Conservation (phyloP, 92 coral and sea anemone genomes). For the Pocillopora grandis region DNA sequence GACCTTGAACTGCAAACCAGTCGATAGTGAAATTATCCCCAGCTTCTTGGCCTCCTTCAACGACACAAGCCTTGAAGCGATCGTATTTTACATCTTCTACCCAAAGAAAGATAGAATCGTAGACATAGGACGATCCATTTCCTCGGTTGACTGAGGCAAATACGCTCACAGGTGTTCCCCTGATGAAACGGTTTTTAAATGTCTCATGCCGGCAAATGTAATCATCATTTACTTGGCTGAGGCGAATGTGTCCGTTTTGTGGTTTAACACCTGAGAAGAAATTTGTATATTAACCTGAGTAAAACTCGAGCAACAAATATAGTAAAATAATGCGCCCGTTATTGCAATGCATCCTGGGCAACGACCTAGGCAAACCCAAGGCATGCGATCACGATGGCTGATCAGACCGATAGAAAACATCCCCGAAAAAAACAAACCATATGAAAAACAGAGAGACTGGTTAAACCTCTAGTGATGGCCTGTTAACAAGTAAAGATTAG, state of each 20-base stretch:
- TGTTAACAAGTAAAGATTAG: too few species aligned
- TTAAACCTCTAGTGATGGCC: too few species aligned
- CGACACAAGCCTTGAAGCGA: constrained; percentile 16
- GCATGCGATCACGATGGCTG: too few species aligned
- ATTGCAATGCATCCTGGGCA: too few species aligned
- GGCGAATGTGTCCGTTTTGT: background rate
- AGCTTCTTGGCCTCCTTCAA: background rate
- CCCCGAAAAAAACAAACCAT: too few species aligned
- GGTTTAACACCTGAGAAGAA: too few species aligned
- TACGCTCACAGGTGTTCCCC: constrained; percentile 12
- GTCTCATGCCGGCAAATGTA: background rate
- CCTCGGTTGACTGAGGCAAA: constrained; percentile 22
- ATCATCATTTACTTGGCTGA: background rate
- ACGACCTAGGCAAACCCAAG: too few species aligned
- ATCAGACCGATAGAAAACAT: too few species aligned
- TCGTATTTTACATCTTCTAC: constrained; percentile 6
- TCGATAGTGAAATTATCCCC: constrained; percentile 8
- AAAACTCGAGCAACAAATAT: too few species aligned
- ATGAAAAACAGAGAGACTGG: too few species aligned
- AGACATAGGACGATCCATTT: background rate
- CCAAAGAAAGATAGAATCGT: constrained; percentile 14
- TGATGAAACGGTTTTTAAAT: background rate
- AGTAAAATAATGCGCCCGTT: too few species aligned
- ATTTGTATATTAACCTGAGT: too few species aligned
- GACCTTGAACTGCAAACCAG: constrained; percentile 30